Conservation (phyloP, 1,140 invertebrate species). For the Ganaspis sp. region DNA sequence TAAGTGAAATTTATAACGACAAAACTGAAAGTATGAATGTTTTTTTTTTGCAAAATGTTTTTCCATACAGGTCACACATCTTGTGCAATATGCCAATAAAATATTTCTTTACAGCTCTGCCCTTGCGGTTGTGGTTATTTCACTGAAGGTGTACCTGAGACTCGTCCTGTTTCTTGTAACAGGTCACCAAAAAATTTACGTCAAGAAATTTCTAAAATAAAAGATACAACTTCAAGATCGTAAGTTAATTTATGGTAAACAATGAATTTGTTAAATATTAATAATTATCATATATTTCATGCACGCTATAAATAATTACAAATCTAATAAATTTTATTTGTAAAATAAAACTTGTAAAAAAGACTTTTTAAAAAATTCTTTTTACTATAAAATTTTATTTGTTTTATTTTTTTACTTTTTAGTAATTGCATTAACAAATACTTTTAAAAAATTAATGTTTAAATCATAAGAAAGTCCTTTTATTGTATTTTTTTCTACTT, state of each 20-base stretch:
- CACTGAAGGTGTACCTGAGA: slow-evolving; percentile 29
- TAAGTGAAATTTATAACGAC: neutral
- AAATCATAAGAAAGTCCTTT: no score
- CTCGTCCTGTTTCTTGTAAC: slow-evolving; percentile 36
- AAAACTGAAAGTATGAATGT: neutral
- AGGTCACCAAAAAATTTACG: neutral
- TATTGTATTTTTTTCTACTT: no score
- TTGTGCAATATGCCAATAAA: slow-evolving; percentile 8
- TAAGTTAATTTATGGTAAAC: neutral
- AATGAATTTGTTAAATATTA: neutral
- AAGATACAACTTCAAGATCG: neutral
- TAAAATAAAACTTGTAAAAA: no score
- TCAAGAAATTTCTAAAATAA: neutral
- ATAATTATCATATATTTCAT: no score
- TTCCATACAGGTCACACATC: neutral
- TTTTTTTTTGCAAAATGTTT: neutral
- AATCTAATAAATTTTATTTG: no score
- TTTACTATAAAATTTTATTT: no score
- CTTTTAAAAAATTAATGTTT: no score
- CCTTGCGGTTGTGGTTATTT: slow-evolving; percentile 45
- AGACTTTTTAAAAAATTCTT: no score
- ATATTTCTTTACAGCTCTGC: slow-evolving; percentile 36
- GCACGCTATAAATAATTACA: no score
- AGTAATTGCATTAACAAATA: no score
- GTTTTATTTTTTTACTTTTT: no score